A percentile compares a stretch with the other conserved stretches of the same genome.
phyloP scores from a whole-genome alignment of 1,140 invertebrate genomes.

The Lysiphlebus fabarum region DNA sequence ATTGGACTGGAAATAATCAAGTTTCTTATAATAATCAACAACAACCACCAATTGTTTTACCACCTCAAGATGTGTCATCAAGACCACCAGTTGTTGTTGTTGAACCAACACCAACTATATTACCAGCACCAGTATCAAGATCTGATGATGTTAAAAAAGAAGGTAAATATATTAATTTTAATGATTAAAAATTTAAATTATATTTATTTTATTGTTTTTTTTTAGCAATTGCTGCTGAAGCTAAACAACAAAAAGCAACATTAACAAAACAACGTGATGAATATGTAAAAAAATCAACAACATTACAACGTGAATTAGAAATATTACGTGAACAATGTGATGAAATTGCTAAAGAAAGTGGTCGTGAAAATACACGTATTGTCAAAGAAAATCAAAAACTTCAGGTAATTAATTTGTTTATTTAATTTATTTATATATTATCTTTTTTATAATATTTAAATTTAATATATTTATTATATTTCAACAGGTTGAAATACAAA shows the following conservation, averaged over 20 bases:
- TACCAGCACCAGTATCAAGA: slow-evolving; percentile 36
- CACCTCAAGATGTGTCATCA: slow-evolving; percentile 34
- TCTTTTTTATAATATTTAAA: slow-evolving; percentile 1
- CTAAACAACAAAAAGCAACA: slow-evolving; percentile 74
- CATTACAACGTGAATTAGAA: slow-evolving; percentile 72
- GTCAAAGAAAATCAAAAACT: slow-evolving; percentile 76
- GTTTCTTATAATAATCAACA: slow-evolving; percentile 49
- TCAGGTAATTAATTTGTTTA: slow-evolving; percentile 59
- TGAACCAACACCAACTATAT: slow-evolving; percentile 35
- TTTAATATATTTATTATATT: slow-evolving; percentile 16
- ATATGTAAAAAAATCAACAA: slow-evolving; percentile 68
- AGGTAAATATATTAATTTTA: slow-evolving; percentile 36
- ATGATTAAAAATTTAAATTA: slow-evolving; percentile 14
- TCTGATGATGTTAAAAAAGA: slow-evolving; percentile 53
- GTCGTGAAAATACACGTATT: slow-evolving; percentile 66
- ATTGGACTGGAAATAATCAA: slow-evolving; percentile 46
- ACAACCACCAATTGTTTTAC: slow-evolving; percentile 35
- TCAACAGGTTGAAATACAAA: slow-evolving; percentile 78
- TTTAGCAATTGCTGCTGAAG: slow-evolving; percentile 76
- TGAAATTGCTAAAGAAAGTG: slow-evolving; percentile 65
- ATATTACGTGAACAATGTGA: slow-evolving; percentile 72
- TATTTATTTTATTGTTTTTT: slow-evolving; percentile 35
- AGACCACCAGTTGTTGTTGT: slow-evolving; percentile 24
- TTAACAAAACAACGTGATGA: slow-evolving; percentile 73
- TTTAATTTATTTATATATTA: slow-evolving; percentile 15